Conservation (phyloP, 2,797 vertebrate genomes). For the Picus viridis region DNA sequence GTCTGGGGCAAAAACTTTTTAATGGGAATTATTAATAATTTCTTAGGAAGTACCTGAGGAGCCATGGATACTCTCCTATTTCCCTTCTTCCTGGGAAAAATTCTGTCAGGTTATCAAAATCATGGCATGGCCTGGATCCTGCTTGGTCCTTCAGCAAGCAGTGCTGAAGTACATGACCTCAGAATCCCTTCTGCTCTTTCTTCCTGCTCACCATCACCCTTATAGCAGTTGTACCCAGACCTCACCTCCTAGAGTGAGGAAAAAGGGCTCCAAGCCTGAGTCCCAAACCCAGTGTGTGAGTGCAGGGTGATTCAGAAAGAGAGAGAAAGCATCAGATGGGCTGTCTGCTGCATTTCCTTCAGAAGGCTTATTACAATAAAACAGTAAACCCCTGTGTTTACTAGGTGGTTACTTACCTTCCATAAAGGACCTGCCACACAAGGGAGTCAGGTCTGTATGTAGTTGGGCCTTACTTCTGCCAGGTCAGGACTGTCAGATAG, state of each 20-base stretch:
- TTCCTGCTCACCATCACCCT: rapidly evolving
- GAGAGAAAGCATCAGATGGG: neutral
- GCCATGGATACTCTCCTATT: neutral
- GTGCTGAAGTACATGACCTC: neutral
- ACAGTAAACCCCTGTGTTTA: neutral
- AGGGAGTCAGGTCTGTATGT: neutral
- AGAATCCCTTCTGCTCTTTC: neutral
- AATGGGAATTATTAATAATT: neutral
- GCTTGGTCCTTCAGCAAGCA: neutral
- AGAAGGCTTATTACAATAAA: neutral
- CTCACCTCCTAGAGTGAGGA: neutral
- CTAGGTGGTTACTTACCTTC: neutral
- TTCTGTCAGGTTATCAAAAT: neutral
- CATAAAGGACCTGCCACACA: neutral
- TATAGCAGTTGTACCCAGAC: neutral
- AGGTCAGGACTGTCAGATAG: neutral
- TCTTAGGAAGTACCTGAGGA: neutral
- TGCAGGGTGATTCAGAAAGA: neutral
- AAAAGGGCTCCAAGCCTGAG: neutral
- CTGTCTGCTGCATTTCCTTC: neutral
- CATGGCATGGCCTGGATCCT: rapidly evolving
- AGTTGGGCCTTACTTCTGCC: neutral
- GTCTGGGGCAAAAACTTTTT: neutral
- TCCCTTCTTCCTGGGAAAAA: neutral
- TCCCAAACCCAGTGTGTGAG: neutral